Conservation (phyloP, 1,140 invertebrate genomes). For the Trichogramma pretiosum region DNA sequence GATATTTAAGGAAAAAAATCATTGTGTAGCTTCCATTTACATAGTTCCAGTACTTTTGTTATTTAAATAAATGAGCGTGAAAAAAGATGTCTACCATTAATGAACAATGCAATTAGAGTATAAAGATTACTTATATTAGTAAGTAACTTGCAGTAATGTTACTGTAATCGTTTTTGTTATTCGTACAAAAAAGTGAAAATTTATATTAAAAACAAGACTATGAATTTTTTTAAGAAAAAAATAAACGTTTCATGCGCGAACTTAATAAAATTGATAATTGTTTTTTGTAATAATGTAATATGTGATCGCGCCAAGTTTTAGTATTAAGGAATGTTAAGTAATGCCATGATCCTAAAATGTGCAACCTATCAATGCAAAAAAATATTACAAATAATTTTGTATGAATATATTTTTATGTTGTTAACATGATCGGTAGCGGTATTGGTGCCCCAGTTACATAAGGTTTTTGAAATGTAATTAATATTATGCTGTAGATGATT, state of each 20-base stretch:
- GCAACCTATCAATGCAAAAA: constrained; percentile 36
- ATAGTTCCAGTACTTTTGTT: too few species aligned
- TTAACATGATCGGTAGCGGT: constrained; percentile 10
- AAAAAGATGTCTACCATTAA: too few species aligned
- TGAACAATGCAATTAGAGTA: constrained; percentile 11
- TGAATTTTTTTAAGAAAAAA: not conserved
- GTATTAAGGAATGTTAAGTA: constrained; percentile 20
- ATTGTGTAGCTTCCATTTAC: too few species aligned
- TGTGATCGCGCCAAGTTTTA: constrained; percentile 15
- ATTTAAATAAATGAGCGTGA: too few species aligned
- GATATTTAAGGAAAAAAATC: too few species aligned
- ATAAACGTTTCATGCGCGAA: not conserved
- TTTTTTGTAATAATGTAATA: constrained; percentile 6
- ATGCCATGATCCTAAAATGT: constrained; percentile 28
- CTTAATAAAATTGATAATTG: not conserved
- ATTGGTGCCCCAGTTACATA: constrained; percentile 14
- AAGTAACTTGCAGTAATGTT: constrained; percentile 2
- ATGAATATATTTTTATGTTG: constrained; percentile 18
- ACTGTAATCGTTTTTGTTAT: constrained; percentile 4
- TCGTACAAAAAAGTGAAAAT: not conserved
- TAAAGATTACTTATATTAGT: not conserved
- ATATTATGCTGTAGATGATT: too few species aligned
- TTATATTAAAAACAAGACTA: constrained; percentile 3
- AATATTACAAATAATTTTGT: constrained; percentile 31
- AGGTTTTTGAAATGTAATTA: constrained; percentile 3